These are phyloP conservation scores for Trachurus trachurus DNA, from an alignment of 2,797 vertebrate species.

Conservation along the genomic window DNA sequence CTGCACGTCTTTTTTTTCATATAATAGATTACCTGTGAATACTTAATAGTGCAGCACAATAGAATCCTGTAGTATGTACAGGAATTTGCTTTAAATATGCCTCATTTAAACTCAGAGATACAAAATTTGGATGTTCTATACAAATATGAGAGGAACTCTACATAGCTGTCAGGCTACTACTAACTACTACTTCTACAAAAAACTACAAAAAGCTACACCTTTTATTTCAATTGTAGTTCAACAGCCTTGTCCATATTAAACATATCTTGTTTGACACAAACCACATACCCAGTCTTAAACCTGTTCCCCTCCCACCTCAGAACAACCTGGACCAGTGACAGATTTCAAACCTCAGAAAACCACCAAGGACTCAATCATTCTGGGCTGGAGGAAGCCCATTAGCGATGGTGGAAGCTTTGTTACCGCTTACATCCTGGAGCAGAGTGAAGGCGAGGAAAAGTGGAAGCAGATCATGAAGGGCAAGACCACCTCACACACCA, in stretches of 20 bases:
- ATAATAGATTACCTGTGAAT: not conserved
- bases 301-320: slow-evolving; percentile 75
- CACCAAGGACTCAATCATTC: slow-evolving; percentile 91
- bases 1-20: not conserved
- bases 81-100: not conserved
- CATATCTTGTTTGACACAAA: not conserved
- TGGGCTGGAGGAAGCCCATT: slow-evolving; percentile 96
- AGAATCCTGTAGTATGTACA: not conserved
- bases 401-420: slow-evolving; percentile 95
- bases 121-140: too few species aligned
- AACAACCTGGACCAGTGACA: slow-evolving; percentile 96
- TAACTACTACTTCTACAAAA: not conserved
- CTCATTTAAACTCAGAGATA: not conserved
- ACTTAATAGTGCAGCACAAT: not conserved
- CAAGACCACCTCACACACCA: slow-evolving; percentile 88
- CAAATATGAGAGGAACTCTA: too few species aligned
- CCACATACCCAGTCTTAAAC: not conserved
- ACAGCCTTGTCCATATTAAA: not conserved
- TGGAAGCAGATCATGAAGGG: slow-evolving; percentile 93
- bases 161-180: too few species aligned
- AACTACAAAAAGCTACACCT: not conserved
- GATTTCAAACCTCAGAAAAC: slow-evolving; percentile 91
- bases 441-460: slow-evolving; percentile 90
- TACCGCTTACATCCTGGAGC: slow-evolving; percentile 91
- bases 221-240: not conserved